phyloP scores from a whole-genome alignment of 2,888 invertebrate genomes.

The Ennomos erosarius region DNA sequence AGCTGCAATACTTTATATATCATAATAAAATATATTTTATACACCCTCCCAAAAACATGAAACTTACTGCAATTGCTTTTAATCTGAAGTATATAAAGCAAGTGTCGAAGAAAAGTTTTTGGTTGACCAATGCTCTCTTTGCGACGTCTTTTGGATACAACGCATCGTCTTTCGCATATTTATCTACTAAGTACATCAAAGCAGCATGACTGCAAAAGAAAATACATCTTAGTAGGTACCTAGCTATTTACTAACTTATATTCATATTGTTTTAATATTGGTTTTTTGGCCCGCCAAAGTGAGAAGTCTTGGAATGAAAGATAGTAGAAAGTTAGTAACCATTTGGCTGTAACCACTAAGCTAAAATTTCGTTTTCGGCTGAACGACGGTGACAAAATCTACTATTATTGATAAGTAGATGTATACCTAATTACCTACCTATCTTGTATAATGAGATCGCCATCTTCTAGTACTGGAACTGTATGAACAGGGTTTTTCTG shows the following conservation, averaged over 20 bases:
- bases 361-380: too few relatives aligned
- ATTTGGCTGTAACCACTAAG: too few relatives aligned
- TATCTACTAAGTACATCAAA: conserved; percentile 65
- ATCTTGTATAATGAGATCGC: conserved; percentile 39
- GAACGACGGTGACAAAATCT: too few relatives aligned
- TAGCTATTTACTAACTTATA: too few relatives aligned
- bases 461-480: conserved; percentile 19
- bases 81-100: conserved; percentile 51
- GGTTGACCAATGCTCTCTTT: conserved; percentile 73
- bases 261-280: too few relatives aligned
- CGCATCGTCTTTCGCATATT: conserved; percentile 73
- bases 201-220: conserved; percentile 56
- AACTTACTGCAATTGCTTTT: conserved; percentile 21
- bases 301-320: too few relatives aligned
- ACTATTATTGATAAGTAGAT: too few relatives aligned
- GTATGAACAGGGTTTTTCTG: conserved; percentile 19
- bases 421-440: conserved; percentile 43
- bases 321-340: too few relatives aligned
- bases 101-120: conserved; percentile 74
- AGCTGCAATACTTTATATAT: too few relatives aligned
- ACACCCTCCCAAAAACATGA: too few relatives aligned
- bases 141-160: conserved; percentile 81
- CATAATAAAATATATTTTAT: too few relatives aligned
- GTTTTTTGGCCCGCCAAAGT: too few relatives aligned
- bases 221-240: not conserved